phyloP scores from a whole-genome alignment of 2,113 vertebrate genomes.

The Tachysurus vachellii region DNA sequence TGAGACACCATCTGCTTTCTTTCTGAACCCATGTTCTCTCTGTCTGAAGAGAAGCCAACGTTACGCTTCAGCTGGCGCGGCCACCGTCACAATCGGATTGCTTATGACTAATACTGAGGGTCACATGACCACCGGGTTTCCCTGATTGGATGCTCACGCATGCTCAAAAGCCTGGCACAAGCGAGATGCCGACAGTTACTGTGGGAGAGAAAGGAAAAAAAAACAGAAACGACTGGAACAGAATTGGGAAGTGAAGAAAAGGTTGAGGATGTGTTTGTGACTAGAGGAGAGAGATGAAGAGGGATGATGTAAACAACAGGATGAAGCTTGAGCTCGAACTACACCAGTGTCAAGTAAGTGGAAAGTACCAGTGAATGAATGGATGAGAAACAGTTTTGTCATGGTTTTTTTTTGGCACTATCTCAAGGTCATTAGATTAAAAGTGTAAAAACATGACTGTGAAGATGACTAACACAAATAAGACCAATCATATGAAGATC shows the following conservation, averaged over 20 bases:
- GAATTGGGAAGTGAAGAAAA: conserved; percentile 13
- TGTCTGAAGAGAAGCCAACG: conserved; percentile 25
- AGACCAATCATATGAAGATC: neutral
- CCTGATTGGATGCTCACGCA: conserved; percentile 59
- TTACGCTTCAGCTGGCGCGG: conserved; percentile 42
- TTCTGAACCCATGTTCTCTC: conserved; percentile 47
- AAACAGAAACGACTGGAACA: neutral
- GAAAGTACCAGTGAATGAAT: neutral
- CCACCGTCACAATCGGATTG: conserved; percentile 63
- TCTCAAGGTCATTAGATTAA: neutral
- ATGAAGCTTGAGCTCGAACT: conserved; percentile 61
- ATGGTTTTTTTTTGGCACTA: neutral
- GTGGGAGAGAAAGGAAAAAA: conserved; percentile 18
- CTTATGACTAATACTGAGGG: conserved; percentile 48
- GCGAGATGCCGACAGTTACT: conserved; percentile 58
- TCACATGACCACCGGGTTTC: conserved; percentile 61
- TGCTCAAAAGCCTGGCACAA: conserved; percentile 64
- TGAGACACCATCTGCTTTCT: conserved; percentile 72
- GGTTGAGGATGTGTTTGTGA: neutral
- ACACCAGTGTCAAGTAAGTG: conserved; percentile 69
- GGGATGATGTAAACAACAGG: conserved; percentile 64
- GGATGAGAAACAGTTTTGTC: neutral
- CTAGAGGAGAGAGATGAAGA: neutral
- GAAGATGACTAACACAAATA: neutral
- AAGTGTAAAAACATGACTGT: too few relatives aligned